phyloP scores from a whole-genome alignment of 2,797 vertebrate species.

The Otolemur crassicaudatus region DNA sequence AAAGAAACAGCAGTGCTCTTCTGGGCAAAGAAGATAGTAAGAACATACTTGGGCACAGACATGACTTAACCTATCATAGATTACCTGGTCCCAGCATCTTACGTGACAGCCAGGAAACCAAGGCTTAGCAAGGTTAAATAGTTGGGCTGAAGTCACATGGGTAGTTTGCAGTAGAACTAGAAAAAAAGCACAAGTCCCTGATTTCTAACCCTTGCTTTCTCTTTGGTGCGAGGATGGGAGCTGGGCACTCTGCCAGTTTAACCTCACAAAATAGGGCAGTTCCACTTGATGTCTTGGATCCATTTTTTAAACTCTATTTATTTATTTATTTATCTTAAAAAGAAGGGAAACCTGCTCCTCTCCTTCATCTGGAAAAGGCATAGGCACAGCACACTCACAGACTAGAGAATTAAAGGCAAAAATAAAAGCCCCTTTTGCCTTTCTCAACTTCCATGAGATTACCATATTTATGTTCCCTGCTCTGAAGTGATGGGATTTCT shows the following conservation, averaged over 20 bases:
- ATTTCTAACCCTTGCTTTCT: neutral
- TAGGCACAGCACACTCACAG: neutral
- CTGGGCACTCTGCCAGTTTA: neutral
- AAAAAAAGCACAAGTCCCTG: neutral
- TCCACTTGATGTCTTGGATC: neutral
- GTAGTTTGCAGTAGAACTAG: neutral
- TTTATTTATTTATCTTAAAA: neutral
- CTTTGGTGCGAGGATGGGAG: neutral
- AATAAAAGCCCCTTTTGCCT: constrained; percentile 24
- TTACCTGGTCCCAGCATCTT: neutral
- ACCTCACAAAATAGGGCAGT: neutral
- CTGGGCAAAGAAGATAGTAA: neutral
- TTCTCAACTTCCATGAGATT: constrained; percentile 1
- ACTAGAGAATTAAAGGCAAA: constrained; percentile 25
- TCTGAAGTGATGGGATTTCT: constrained; percentile 63
- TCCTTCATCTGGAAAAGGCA: neutral
- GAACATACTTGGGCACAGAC: neutral
- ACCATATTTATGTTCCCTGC: constrained; percentile 56
- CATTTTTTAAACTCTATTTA: neutral
- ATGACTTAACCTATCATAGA: neutral
- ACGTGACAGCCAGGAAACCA: neutral
- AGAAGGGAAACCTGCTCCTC: neutral
- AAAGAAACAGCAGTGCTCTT: neutral
- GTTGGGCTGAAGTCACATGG: neutral
- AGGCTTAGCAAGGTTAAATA: neutral